Conservation (phyloP, 2,888 invertebrate species). For the Sarcophaga rosellei region DNA sequence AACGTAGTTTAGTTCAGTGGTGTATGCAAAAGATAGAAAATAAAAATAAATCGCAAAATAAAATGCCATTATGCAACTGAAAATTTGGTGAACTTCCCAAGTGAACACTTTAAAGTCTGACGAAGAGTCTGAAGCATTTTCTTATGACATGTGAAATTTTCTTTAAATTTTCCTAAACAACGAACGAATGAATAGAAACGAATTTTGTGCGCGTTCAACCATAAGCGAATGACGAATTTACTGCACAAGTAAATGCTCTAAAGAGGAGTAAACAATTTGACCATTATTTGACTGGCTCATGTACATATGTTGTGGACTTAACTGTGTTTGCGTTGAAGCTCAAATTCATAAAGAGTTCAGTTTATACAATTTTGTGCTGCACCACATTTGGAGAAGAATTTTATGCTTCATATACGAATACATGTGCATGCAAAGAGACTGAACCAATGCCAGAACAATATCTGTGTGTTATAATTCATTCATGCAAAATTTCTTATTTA, state of each 20-base stretch:
- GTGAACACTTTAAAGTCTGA: constrained; percentile 8
- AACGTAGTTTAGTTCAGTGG: background rate
- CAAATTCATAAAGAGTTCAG: background rate
- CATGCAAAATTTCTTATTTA: constrained; percentile 7
- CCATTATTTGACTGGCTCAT: constrained; percentile 8
- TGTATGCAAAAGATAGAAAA: constrained; percentile 8
- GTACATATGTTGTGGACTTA: too few species aligned
- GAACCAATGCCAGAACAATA: background rate
- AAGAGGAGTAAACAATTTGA: constrained; percentile 69
- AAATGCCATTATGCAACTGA: constrained; percentile 44
- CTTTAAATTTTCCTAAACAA: background rate
- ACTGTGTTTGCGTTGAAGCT: too few species aligned
- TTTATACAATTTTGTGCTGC: background rate
- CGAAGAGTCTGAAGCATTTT: background rate
- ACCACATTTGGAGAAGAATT: background rate
- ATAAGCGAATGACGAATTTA: constrained; percentile 70
- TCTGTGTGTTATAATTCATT: constrained; percentile 1
- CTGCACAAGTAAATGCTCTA: constrained; percentile 59
- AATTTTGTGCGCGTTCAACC: constrained; percentile 5
- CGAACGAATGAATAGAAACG: background rate
- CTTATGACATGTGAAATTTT: background rate
- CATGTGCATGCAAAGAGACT: constrained; percentile 38
- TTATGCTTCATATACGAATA: constrained; percentile 1
- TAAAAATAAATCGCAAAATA: background rate
- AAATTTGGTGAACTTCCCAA: constrained; percentile 31